A percentile compares a stretch with the other conserved stretches of the same genome.
Conservation (phyloP, 2,797 vertebrate species). For the Hydrocynus forskahlii region DNA sequence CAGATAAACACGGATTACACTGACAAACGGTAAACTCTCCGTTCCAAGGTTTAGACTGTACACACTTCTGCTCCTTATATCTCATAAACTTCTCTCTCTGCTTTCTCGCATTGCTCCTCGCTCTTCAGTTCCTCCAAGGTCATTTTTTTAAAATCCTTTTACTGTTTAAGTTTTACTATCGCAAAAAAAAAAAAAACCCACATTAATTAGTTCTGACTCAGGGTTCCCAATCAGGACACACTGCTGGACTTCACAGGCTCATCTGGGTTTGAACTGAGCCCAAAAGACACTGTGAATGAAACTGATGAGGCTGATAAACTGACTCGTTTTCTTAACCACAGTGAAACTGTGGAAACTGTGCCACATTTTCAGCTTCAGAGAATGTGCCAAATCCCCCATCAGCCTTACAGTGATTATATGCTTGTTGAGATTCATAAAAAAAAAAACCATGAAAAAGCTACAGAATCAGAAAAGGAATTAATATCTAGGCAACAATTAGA, state of each 20-base stretch:
- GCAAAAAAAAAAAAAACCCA: not conserved
- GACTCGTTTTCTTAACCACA: not conserved
- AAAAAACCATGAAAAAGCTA: not conserved
- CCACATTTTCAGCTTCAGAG: slow-evolving; percentile 35
- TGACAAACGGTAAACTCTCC: slow-evolving; percentile 9
- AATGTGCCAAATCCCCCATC: not conserved
- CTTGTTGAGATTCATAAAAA: not conserved
- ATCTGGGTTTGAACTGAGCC: slow-evolving; percentile 31
- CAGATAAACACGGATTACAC: slow-evolving; percentile 21
- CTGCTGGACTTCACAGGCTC: slow-evolving; percentile 19
- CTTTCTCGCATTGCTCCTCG: not conserved
- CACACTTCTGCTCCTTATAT: not conserved
- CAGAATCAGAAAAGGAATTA: not conserved
- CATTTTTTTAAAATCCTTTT: too few species aligned
- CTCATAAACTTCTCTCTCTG: not conserved
- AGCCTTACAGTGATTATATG: not conserved
- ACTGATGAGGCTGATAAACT: slow-evolving; percentile 34
- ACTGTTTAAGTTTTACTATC: slow-evolving; percentile 19
- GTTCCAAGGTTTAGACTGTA: slow-evolving; percentile 10
- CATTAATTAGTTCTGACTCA: slow-evolving; percentile 33
- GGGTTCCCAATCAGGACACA: slow-evolving; percentile 11
- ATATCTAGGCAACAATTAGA: not conserved
- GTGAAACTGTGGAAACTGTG: slow-evolving; percentile 21
- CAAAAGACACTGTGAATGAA: slow-evolving; percentile 8
- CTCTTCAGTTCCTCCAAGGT: not conserved